Percentiles rank a stretch among this genome's conserved stretches.
These are phyloP conservation scores for Tipula lateralis DNA, from an alignment of 2,888 invertebrate genomes.

Conservation along the genomic window DNA sequence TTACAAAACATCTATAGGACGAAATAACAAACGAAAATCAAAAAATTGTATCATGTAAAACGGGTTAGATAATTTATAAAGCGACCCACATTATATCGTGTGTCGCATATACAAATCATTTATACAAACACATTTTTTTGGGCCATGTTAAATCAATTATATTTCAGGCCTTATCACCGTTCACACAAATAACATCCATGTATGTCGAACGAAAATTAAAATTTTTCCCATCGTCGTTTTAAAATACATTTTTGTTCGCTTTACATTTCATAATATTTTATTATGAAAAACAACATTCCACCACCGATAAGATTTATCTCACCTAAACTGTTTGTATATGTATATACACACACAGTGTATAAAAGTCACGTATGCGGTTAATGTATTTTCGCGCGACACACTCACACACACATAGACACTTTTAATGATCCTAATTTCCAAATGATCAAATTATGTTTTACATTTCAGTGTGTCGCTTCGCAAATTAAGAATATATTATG, in stretches of 20 bases:
- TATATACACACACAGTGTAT: not conserved
- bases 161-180: not conserved
- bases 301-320: not conserved
- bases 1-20: no score
- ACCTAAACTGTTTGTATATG: not conserved
- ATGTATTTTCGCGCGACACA: not conserved
- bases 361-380: constrained; percentile 5
- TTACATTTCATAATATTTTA: not conserved
- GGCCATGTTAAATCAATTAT: not conserved
- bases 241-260: not conserved
- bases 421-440: not conserved
- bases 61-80: no score
- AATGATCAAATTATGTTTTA: not conserved
- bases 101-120: no score
- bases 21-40: no score
- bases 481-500: not conserved
- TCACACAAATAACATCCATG: not conserved
- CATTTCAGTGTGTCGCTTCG: not conserved
- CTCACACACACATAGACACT: not conserved
- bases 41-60: no score
- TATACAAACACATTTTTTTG: no score
- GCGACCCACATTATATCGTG: no score
- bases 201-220: not conserved
- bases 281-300: not conserved
- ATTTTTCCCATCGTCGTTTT: not conserved